Evolutionary conservation across 2,113 vertebrate species (phyloP).

Genomic region (Grallaria varia): DNA sequence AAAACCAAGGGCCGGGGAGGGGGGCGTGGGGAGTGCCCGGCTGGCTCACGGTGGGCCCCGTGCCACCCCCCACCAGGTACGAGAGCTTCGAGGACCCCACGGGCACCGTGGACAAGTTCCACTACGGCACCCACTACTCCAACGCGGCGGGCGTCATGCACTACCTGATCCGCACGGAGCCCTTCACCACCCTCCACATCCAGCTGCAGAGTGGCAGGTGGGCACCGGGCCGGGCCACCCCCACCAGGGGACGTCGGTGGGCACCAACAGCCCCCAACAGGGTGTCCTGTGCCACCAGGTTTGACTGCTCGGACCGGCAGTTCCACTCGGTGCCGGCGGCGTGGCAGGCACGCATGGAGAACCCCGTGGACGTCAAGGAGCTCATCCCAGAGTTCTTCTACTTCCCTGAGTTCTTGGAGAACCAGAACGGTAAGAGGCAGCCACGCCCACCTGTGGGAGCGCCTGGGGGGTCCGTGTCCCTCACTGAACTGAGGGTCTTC

Average conservation of each 20-base stretch:
- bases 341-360: constrained; percentile 97
- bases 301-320: constrained; percentile 95
- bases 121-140: constrained; percentile 98
- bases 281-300: constrained; percentile 72
- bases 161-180: constrained; percentile 98
- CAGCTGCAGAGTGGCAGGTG: constrained; percentile 97
- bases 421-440: constrained; percentile 83
- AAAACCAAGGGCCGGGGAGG: rapidly evolving
- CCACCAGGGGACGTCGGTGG: rapidly evolving
- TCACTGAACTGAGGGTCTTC: not conserved
- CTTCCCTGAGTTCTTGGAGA: constrained; percentile 93
- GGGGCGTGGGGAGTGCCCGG: rapidly evolving
- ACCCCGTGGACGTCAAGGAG: constrained; percentile 94
- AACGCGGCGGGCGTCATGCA: constrained; percentile 98
- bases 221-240: too few relatives aligned
- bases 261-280: rapidly evolving
- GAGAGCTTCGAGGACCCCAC: constrained; percentile 97
- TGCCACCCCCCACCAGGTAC: constrained; percentile 69
- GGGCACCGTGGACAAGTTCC: constrained; percentile 93
- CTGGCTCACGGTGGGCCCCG: not conserved
- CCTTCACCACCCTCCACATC: constrained; percentile 94
- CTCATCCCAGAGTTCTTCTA: constrained; percentile 99
- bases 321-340: constrained; percentile 94
- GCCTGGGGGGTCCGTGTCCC: rapidly evolving
- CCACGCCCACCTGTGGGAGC: rapidly evolving